A percentile compares a stretch with the other conserved stretches of the same genome.
Conservation (phyloP, 30 jellyfish, hydroid and myxozoan genomes). For the Hydractinia echinata region DNA sequence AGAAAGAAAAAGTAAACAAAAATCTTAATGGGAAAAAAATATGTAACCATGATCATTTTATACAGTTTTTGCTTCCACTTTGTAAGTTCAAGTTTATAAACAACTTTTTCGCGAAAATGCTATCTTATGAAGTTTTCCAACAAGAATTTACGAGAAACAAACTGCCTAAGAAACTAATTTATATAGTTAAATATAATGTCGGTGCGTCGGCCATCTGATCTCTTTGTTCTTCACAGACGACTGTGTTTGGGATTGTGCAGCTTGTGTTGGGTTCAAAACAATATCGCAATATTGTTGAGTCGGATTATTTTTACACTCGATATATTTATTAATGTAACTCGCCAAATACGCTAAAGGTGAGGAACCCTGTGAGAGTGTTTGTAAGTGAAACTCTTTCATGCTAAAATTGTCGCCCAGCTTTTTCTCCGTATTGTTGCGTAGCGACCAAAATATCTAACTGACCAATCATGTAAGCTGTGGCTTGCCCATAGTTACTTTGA, state of each 20-base stretch:
- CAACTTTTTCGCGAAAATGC: too few relatives aligned
- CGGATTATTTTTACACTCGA: constrained; percentile 51
- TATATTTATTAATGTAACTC: constrained; percentile 51
- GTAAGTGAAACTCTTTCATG: constrained; percentile 89
- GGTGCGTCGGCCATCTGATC: constrained; percentile 31
- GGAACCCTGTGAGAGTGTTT: constrained; percentile 80
- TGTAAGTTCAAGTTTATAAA: too few relatives aligned
- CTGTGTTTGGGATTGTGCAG: constrained; percentile 20
- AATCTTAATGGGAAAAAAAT: too few relatives aligned
- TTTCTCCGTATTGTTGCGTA: constrained; percentile 63
- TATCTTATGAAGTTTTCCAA: too few relatives aligned
- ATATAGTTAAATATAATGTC: constrained; percentile 27
- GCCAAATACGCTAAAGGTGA: constrained; percentile 58
- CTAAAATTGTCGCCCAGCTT: constrained; percentile 55
- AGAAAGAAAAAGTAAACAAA: too few relatives aligned
- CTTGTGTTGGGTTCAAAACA: constrained; percentile 64
- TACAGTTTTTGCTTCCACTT: too few relatives aligned
- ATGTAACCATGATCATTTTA: too few relatives aligned
- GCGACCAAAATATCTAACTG: constrained; percentile 79
- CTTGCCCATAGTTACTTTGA: constrained; percentile 99
- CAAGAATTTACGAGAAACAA: too few relatives aligned
- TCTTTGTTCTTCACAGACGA: constrained; percentile 7
- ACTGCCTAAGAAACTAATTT: neutral
- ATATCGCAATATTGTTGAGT: constrained; percentile 54
- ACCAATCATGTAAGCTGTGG: constrained; percentile 97